phyloP scores from a whole-genome alignment of 2,797 vertebrate genomes.

The Astyanax mexicanus region DNA sequence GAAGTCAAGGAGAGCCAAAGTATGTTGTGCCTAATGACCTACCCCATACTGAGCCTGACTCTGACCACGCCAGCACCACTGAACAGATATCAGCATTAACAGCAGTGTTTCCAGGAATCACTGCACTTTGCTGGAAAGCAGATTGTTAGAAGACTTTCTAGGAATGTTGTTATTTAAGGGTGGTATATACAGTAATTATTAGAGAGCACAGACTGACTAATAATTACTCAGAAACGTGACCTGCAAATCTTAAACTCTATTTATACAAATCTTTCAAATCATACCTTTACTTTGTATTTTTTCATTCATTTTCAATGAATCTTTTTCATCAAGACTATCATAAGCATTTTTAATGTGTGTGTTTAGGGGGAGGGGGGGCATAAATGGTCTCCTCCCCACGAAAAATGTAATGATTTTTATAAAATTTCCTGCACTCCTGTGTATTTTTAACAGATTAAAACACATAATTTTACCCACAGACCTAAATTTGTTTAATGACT shows the following conservation, averaged over 20 bases:
- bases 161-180: background rate
- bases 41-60: constrained; percentile 28
- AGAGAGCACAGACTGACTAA: background rate
- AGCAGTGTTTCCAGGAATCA: constrained; percentile 14
- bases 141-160: background rate
- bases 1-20: constrained; percentile 62
- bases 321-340: no score
- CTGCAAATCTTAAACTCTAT: background rate
- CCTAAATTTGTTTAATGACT: no score
- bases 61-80: background rate
- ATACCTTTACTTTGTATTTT: no score
- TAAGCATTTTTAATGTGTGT: no score
- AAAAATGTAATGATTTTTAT: no score
- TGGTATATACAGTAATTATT: constrained; percentile 1
- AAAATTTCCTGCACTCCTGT: no score
- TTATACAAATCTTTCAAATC: background rate
- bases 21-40: constrained; percentile 67
- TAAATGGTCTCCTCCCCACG: no score
- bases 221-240: background rate
- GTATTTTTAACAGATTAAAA: no score
- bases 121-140: background rate
- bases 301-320: constrained; percentile 5
- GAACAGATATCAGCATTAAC: constrained; percentile 24
- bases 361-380: no score
- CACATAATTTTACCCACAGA: no score